phyloP scores from a whole-genome alignment of 1,140 invertebrate species.

The Brevipalpus yothersi region DNA sequence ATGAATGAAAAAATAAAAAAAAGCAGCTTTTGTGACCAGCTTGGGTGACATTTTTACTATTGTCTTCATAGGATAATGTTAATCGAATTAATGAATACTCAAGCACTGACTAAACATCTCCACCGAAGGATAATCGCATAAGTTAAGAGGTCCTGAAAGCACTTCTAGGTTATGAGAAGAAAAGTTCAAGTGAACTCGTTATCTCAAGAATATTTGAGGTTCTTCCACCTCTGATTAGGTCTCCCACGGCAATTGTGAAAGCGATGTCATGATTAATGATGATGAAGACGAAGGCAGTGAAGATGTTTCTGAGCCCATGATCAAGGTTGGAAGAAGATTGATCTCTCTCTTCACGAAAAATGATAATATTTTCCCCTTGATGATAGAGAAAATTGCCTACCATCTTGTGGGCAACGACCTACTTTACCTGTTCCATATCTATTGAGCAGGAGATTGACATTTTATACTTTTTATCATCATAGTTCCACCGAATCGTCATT shows the following conservation, averaged over 20 bases:
- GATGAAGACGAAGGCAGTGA: constrained; percentile 41
- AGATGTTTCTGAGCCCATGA: constrained; percentile 54
- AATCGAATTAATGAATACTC: background rate
- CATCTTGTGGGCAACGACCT: too few relatives aligned
- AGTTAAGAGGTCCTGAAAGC: constrained; percentile 10
- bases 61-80: constrained; percentile 13
- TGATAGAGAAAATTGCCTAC: too few relatives aligned
- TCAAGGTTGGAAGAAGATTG: constrained; percentile 48
- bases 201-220: too few relatives aligned
- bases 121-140: constrained; percentile 2
- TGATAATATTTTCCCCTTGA: constrained; percentile 45
- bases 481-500: too few relatives aligned
- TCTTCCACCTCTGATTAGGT: background rate
- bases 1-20: constrained; percentile 23
- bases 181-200: background rate
- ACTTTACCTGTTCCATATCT: too few relatives aligned
- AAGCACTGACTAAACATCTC: background rate
- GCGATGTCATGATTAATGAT: constrained; percentile 57
- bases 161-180: constrained; percentile 4
- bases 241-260: constrained; percentile 31
- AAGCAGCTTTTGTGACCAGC: constrained; percentile 76
- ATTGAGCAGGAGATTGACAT: too few relatives aligned
- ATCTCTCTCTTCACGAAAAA: constrained; percentile 50
- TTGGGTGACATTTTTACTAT: constrained; percentile 48
- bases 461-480: too few relatives aligned